These are phyloP conservation scores for Sphenopsis melanotis DNA, from an alignment of 2,797 vertebrate genomes.

Conservation along the genomic window DNA sequence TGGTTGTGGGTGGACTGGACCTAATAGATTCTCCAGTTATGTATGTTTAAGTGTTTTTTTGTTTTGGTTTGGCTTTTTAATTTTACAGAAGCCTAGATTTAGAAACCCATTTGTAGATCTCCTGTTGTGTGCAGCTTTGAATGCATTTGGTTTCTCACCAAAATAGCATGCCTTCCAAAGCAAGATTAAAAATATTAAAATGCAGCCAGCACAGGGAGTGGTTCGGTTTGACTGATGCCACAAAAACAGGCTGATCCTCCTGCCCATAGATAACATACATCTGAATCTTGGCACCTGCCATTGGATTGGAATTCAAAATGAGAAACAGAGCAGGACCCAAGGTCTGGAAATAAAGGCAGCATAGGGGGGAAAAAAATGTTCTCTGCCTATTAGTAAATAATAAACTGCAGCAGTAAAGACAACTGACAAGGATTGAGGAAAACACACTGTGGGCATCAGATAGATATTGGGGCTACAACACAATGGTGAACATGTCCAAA, in stretches of 20 bases:
- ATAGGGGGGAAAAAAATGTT: background rate
- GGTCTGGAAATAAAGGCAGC: slow-evolving; percentile 46
- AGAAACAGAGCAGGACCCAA: slow-evolving; percentile 39
- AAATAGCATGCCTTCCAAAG: slow-evolving; percentile 45
- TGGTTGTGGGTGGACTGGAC: slow-evolving; percentile 49
- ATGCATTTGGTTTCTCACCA: slow-evolving; percentile 44
- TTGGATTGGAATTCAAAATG: slow-evolving; percentile 52
- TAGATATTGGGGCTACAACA: background rate
- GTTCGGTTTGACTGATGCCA: background rate
- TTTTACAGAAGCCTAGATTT: slow-evolving; percentile 48
- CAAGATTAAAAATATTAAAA: slow-evolving; percentile 52
- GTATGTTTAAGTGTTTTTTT: background rate
- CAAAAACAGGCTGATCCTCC: background rate
- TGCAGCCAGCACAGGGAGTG: slow-evolving; percentile 29
- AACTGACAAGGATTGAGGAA: background rate
- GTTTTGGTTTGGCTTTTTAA: slow-evolving; percentile 2
- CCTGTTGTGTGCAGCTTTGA: slow-evolving; percentile 31
- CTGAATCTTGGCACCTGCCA: slow-evolving; percentile 40
- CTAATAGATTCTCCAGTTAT: slow-evolving; percentile 46
- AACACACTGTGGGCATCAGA: background rate
- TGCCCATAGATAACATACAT: slow-evolving; percentile 11
- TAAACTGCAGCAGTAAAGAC: slow-evolving; percentile 43
- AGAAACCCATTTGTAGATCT: slow-evolving; percentile 40
- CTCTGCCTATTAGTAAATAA: slow-evolving; percentile 40
- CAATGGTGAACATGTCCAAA: background rate